Conservation (phyloP, 2,888 invertebrate species). For the Aleiodes leptofemur region DNA sequence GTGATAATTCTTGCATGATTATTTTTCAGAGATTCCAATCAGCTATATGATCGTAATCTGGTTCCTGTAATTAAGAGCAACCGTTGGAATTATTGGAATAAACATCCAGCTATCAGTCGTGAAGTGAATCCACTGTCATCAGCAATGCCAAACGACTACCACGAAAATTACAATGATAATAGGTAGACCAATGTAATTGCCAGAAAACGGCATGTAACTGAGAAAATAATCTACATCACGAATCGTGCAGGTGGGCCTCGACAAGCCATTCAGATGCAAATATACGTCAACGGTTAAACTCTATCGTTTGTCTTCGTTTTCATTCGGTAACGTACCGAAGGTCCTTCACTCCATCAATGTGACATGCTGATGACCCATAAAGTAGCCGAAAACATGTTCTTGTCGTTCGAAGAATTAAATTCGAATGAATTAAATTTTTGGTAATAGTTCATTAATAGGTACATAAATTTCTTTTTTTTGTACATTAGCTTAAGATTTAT, state of each 20-base stretch:
- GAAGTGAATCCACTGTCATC: slow-evolving; percentile 47
- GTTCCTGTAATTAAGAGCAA: no score
- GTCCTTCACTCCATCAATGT: slow-evolving; percentile 28
- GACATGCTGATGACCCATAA: not conserved
- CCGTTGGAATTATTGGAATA: slow-evolving; percentile 15
- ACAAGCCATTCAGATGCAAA: slow-evolving; percentile 71
- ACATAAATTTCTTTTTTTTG: no score
- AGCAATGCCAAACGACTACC: slow-evolving; percentile 38
- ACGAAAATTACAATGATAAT: slow-evolving; percentile 62
- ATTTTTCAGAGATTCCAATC: no score
- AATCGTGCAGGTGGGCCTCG: slow-evolving; percentile 47
- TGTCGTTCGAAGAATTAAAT: no score
- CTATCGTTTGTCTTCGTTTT: slow-evolving; percentile 47
- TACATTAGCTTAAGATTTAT: no score
- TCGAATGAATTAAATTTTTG: no score
- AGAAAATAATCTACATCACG: slow-evolving; percentile 67
- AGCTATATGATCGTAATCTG: no score
- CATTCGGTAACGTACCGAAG: slow-evolving; percentile 27
- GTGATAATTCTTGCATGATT: no score
- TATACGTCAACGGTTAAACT: slow-evolving; percentile 69
- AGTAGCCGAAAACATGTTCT: not conserved
- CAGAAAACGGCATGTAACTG: slow-evolving; percentile 63
- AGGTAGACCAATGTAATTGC: slow-evolving; percentile 60
- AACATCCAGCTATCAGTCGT: slow-evolving; percentile 45
- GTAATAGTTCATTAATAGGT: no score